Evolutionary conservation across 2,113 vertebrate species (phyloP).

Genomic region (Cephalopterus ornatus): DNA sequence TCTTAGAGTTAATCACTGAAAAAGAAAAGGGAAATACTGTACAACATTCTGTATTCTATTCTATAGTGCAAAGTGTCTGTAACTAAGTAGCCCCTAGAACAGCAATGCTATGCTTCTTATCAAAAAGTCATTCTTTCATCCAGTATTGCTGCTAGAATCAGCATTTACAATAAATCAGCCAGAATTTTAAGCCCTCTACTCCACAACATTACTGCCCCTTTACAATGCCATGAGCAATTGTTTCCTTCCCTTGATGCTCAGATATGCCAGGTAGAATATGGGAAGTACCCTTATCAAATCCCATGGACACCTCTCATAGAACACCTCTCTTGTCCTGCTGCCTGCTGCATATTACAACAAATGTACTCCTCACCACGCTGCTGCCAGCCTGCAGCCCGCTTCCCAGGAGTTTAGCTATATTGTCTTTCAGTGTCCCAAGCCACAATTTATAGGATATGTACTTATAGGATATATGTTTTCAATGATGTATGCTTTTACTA

Average conservation of each 20-base stretch:
- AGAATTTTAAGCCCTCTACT: not conserved
- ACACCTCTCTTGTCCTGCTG: not conserved
- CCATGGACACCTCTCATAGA: not conserved
- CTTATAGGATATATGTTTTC: not conserved
- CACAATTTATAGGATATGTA: not conserved
- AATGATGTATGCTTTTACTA: not conserved
- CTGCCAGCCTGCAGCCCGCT: not conserved
- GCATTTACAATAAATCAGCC: not conserved
- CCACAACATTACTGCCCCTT: not conserved
- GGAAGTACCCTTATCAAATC: not conserved
- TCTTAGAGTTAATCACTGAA: conserved; percentile 7
- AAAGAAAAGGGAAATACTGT: not conserved
- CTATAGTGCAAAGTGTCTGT: not conserved
- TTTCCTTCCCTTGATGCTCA: not conserved
- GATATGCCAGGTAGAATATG: not conserved
- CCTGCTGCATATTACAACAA: not conserved
- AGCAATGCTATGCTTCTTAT: not conserved
- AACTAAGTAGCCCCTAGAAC: not conserved
- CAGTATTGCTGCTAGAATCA: not conserved
- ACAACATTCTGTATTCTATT: not conserved
- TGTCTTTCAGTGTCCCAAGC: not conserved
- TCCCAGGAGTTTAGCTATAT: not conserved
- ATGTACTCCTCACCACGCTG: not conserved
- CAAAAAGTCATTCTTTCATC: not conserved
- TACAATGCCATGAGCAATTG: not conserved